phyloP scores from a whole-genome alignment of 37 sponge, comb jelly and placozoan species.

The Axinella damicornis region DNA sequence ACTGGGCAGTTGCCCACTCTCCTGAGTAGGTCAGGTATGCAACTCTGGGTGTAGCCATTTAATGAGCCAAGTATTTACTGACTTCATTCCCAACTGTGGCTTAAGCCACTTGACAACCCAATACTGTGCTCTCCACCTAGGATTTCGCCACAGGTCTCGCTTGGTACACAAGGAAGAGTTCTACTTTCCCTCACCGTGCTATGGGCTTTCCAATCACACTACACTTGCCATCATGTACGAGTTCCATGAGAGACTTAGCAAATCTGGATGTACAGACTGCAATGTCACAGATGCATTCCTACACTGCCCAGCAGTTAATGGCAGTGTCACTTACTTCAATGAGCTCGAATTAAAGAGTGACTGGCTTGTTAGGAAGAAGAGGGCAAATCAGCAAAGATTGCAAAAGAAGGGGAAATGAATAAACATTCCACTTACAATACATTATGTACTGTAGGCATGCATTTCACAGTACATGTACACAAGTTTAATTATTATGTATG shows the following conservation, averaged over 20 bases:
- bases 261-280: slow-evolving; percentile 2
- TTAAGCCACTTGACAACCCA: background rate
- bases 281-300: slow-evolving; percentile 10
- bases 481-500: no score
- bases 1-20: no score
- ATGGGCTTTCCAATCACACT: slow-evolving; percentile 45
- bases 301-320: slow-evolving; percentile 36
- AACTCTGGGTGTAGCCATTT: no score
- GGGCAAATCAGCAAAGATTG: no score
- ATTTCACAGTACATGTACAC: no score
- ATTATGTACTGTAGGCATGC: no score
- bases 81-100: no score
- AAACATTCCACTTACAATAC: no score
- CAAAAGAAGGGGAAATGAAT: no score
- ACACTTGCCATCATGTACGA: slow-evolving; percentile 8
- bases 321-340: slow-evolving; percentile 26
- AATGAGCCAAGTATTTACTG: no score
- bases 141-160: slow-evolving; percentile 13
- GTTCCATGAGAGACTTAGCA: background rate
- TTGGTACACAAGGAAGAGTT: background rate
- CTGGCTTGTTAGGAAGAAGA: no score
- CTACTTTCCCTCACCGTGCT: slow-evolving; percentile 56
- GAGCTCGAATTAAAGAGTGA: slow-evolving; percentile 2
- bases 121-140: slow-evolving; percentile 1
- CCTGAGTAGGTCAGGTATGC: no score